Conservation (phyloP, 2,113 vertebrate species). For the Alethe diademata region DNA sequence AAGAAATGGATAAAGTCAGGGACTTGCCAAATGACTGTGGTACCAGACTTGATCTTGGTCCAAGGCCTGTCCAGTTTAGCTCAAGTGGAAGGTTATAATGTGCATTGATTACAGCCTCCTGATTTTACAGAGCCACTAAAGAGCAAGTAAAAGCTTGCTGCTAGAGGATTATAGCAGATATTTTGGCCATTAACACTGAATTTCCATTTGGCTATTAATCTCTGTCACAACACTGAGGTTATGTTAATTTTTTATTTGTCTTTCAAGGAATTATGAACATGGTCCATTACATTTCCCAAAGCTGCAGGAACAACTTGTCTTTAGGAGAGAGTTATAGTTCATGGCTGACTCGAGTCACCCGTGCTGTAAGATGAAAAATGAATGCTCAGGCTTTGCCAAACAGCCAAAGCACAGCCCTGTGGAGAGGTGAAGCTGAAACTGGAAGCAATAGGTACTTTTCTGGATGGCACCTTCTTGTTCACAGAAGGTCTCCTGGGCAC, state of each 20-base stretch:
- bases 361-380: neutral
- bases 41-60: slow-evolving; percentile 18
- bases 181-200: slow-evolving; percentile 44
- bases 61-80: slow-evolving; percentile 1
- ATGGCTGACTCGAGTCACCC: slow-evolving; percentile 25
- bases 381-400: neutral
- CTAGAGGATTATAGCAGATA: slow-evolving; percentile 22
- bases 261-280: slow-evolving; percentile 59
- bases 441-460: neutral
- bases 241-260: slow-evolving; percentile 64
- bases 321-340: slow-evolving; percentile 40
- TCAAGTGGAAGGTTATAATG: neutral
- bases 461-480: neutral
- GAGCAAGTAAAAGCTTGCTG: slow-evolving; percentile 25
- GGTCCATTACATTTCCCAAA: slow-evolving; percentile 54
- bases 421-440: neutral
- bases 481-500: neutral
- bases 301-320: slow-evolving; percentile 54
- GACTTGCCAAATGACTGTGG: neutral
- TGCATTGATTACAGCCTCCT: slow-evolving; percentile 8
- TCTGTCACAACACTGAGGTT: slow-evolving; percentile 50
- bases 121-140: neutral
- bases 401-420: neutral
- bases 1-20: neutral
- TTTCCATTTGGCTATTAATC: slow-evolving; percentile 48